phyloP scores from a whole-genome alignment of 1,140 invertebrate genomes.

The Magallana ariakensis region DNA sequence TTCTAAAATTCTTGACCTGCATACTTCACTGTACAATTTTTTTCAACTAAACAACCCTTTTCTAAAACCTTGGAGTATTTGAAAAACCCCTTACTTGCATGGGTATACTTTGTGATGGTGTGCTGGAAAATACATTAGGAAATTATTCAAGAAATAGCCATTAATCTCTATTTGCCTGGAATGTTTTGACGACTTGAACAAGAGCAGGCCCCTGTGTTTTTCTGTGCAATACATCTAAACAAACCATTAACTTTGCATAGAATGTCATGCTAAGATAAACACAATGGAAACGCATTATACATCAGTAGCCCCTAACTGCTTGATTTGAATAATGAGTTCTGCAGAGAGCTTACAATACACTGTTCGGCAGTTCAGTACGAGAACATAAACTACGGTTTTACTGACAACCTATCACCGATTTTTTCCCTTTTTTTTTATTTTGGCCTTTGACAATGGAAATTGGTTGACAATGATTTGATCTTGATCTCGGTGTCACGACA shows the following conservation, averaged over 20 bases:
- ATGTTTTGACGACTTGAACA: slow-evolving; percentile 32
- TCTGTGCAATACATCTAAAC: slow-evolving; percentile 38
- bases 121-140: slow-evolving; percentile 12
- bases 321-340: slow-evolving; percentile 19
- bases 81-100: not conserved
- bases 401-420: not conserved
- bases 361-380: not conserved
- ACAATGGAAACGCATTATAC: not conserved
- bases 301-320: not conserved
- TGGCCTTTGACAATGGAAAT: not conserved
- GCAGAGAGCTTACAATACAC: not conserved
- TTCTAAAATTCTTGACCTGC: not conserved
- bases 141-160: slow-evolving; percentile 29
- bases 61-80: not conserved
- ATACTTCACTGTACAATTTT: not conserved
- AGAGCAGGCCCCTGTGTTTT: slow-evolving; percentile 6
- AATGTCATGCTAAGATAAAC: slow-evolving; percentile 30
- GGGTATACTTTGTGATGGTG: not conserved
- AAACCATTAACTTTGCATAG: slow-evolving; percentile 34
- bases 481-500: not conserved
- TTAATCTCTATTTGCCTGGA: slow-evolving; percentile 31
- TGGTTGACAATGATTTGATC: not conserved
- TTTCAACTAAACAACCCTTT: not conserved
- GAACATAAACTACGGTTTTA: not conserved
- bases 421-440: not conserved